phyloP scores from a whole-genome alignment of 2,888 invertebrate species.

The Sylvicola cinctus region DNA sequence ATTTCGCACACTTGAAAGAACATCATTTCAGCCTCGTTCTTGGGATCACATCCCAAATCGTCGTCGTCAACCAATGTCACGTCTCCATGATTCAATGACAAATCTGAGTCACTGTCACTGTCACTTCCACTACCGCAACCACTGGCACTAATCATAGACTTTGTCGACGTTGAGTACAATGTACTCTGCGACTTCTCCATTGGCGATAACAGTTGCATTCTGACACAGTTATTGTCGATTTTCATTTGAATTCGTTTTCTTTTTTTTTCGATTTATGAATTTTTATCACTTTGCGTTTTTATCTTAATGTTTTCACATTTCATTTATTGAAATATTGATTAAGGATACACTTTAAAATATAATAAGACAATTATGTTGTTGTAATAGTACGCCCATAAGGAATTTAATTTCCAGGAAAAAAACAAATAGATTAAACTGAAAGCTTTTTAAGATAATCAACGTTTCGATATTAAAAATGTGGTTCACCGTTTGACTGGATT shows the following conservation, averaged over 20 bases:
- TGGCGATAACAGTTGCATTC: slow-evolving; percentile 11
- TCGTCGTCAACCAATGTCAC: slow-evolving; percentile 24
- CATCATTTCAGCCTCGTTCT: slow-evolving; percentile 26
- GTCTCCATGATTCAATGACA: slow-evolving; percentile 17
- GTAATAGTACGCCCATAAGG: too few species aligned
- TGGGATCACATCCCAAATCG: slow-evolving; percentile 22
- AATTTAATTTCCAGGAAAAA: too few species aligned
- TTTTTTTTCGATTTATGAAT: too few species aligned
- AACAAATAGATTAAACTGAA: too few species aligned
- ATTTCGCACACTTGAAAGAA: slow-evolving; percentile 25
- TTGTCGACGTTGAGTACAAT: slow-evolving; percentile 9
- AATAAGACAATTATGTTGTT: too few species aligned
- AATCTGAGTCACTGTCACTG: slow-evolving; percentile 15
- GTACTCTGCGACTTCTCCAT: slow-evolving; percentile 11
- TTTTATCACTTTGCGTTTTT: too few species aligned
- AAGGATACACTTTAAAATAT: too few species aligned
- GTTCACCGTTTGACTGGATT: too few species aligned
- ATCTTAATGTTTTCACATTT: too few species aligned
- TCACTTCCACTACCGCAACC: slow-evolving; percentile 4
- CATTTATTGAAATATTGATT: too few species aligned
- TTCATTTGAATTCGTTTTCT: slow-evolving; percentile 2
- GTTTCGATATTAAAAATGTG: too few species aligned
- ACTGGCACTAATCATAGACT: slow-evolving; percentile 8
- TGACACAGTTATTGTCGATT: slow-evolving; percentile 4
- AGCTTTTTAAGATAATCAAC: too few species aligned